Conservation (phyloP, 2,888 invertebrate genomes). For the Meiosimyza platycephala region DNA sequence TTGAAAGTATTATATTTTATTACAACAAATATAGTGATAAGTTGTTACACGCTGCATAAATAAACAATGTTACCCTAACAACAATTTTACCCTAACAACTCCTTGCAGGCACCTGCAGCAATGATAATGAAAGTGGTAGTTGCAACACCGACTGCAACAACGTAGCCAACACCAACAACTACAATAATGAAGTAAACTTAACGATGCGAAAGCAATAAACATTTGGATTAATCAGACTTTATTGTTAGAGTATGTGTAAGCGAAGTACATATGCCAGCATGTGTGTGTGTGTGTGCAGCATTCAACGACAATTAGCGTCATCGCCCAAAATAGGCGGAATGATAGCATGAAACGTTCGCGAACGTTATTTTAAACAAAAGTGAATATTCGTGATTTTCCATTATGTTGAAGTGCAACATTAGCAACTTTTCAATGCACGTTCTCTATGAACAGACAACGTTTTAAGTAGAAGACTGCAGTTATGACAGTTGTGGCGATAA, state of each 20-base stretch:
- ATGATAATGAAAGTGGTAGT: too few relatives aligned
- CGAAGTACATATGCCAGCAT: neutral
- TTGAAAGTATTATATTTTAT: too few relatives aligned
- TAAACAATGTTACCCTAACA: too few relatives aligned
- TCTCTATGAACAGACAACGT: neutral
- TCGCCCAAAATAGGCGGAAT: slow-evolving; percentile 18
- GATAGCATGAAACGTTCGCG: neutral
- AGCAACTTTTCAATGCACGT: neutral
- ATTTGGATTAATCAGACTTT: slow-evolving; percentile 13
- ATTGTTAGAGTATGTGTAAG: neutral
- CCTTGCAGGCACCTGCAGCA: too few relatives aligned
- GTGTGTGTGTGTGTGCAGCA: neutral
- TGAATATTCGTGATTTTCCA: slow-evolving; percentile 7
- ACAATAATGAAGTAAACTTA: slow-evolving; percentile 14
- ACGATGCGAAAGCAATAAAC: slow-evolving; percentile 25
- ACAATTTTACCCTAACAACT: too few relatives aligned
- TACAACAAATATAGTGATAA: too few relatives aligned
- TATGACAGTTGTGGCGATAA: too few relatives aligned
- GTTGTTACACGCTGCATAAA: too few relatives aligned
- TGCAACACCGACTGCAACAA: neutral
- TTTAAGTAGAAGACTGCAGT: neutral
- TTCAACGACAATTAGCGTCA: slow-evolving; percentile 21
- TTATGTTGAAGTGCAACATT: slow-evolving; percentile 10
- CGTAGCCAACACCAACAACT: slow-evolving; percentile 13
- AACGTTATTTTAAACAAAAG: slow-evolving; percentile 11